These are phyloP conservation scores for Lithobates pipiens DNA, from an alignment of 2,797 vertebrate genomes.

Conservation along the genomic window DNA sequence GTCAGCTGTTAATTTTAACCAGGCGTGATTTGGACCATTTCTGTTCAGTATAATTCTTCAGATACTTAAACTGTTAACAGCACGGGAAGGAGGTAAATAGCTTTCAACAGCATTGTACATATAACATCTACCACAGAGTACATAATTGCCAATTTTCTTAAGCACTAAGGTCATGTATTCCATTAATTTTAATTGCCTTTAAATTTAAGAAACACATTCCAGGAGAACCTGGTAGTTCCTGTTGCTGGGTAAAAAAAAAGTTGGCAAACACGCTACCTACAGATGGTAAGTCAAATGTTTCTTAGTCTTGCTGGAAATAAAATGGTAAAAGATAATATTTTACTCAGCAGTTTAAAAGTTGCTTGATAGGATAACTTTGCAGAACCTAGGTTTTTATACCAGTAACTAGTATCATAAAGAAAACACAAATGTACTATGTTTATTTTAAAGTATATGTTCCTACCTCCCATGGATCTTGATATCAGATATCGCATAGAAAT, in stretches of 20 bases:
- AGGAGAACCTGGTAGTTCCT: not conserved
- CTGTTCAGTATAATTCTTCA: no score
- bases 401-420: not conserved
- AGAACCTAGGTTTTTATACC: not conserved
- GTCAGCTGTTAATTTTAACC: no score
- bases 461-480: constrained; percentile 98
- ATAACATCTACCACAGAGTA: not conserved
- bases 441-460: constrained; percentile 66
- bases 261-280: not conserved
- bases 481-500: constrained; percentile 98
- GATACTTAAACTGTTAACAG: no score
- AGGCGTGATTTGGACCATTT: no score
- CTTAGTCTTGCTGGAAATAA: not conserved
- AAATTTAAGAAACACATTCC: not conserved
- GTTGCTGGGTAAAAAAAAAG: not conserved
- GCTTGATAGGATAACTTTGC: not conserved
- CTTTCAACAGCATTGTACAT: no score
- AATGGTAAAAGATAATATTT: not conserved
- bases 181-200: constrained; percentile 2
- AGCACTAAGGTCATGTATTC: not conserved
- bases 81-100: no score
- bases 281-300: constrained; percentile 1
- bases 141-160: not conserved
- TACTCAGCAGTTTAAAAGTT: not conserved
- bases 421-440: not conserved